phyloP scores from a whole-genome alignment of 2,113 vertebrate genomes.

The Lanius collurio region DNA sequence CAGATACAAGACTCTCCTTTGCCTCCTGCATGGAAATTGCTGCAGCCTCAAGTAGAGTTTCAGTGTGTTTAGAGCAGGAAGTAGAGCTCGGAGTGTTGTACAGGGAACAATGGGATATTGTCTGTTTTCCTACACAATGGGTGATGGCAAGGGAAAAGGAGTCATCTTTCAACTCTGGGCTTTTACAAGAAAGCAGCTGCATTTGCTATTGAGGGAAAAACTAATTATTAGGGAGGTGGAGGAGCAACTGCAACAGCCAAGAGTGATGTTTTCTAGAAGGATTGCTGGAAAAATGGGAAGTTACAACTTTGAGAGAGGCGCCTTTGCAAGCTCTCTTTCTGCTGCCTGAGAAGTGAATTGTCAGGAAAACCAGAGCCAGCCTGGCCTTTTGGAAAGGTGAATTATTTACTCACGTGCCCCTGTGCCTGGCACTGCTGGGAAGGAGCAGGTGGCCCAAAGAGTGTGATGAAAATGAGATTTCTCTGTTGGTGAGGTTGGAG shows the following conservation, averaged over 20 bases:
- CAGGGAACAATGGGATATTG: conserved; percentile 34
- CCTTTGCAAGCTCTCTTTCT: not conserved
- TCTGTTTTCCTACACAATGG: conserved; percentile 36
- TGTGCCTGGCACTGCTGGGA: not conserved
- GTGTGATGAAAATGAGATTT: not conserved
- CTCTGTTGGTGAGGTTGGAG: not conserved
- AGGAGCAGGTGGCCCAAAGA: not conserved
- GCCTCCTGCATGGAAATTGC: conserved; percentile 52
- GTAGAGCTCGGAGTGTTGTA: conserved; percentile 20
- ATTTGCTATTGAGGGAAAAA: conserved; percentile 13
- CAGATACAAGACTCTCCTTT: conserved; percentile 38
- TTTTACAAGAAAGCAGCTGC: conserved; percentile 30
- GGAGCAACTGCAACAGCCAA: not conserved
- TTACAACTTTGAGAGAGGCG: not conserved
- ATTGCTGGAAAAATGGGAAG: not conserved
- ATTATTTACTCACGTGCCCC: accelerated
- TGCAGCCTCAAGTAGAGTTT: conserved; percentile 40
- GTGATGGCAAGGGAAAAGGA: conserved; percentile 40
- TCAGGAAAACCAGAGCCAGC: not conserved
- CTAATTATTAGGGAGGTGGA: not conserved
- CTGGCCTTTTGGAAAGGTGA: not conserved
- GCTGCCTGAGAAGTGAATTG: not conserved
- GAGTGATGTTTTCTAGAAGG: not conserved
- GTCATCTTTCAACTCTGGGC: conserved; percentile 32
- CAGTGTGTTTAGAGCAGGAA: conserved; percentile 48